Conservation (phyloP, 2,888 invertebrate genomes). For the Macrosoma leucophasiata region DNA sequence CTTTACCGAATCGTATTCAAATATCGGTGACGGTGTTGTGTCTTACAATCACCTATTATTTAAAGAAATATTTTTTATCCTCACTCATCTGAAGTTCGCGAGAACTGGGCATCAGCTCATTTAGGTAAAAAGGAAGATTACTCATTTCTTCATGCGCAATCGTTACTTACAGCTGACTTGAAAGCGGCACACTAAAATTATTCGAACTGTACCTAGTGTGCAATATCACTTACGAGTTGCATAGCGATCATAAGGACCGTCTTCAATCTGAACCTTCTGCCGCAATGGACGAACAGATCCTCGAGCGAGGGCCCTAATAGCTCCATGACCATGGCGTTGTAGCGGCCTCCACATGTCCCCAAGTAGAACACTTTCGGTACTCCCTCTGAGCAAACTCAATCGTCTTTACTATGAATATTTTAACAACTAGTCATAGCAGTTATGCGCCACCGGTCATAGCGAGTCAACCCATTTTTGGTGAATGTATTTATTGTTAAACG, state of each 20-base stretch:
- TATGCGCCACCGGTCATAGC: too few relatives aligned
- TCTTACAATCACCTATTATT: constrained; percentile 31
- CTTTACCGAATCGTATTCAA: constrained; percentile 33
- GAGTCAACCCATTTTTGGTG: too few relatives aligned
- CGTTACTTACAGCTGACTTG: too few relatives aligned
- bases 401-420: too few relatives aligned
- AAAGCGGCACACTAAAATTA: too few relatives aligned
- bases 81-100: too few relatives aligned
- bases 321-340: constrained; percentile 99
- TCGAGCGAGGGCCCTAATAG: constrained; percentile 98
- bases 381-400: constrained; percentile 84
- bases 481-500: too few relatives aligned
- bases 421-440: too few relatives aligned
- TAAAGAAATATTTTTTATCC: too few relatives aligned
- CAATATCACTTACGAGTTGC: constrained; percentile 88
- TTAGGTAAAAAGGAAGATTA: too few relatives aligned
- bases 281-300: constrained; percentile 99
- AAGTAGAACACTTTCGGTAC: constrained; percentile 99
- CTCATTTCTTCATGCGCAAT: constrained; percentile 2
- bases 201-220: constrained; percentile 13
- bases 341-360: constrained; percentile 98
- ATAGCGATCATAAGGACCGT: constrained; percentile 98
- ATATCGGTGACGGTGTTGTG: constrained; percentile 66
- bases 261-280: constrained; percentile 97
- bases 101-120: too few relatives aligned